A percentile compares a stretch with the other conserved stretches of the same genome.
Evolutionary conservation across 2,888 invertebrate species (phyloP).

Genomic region (Zaprionus lineosus): DNA sequence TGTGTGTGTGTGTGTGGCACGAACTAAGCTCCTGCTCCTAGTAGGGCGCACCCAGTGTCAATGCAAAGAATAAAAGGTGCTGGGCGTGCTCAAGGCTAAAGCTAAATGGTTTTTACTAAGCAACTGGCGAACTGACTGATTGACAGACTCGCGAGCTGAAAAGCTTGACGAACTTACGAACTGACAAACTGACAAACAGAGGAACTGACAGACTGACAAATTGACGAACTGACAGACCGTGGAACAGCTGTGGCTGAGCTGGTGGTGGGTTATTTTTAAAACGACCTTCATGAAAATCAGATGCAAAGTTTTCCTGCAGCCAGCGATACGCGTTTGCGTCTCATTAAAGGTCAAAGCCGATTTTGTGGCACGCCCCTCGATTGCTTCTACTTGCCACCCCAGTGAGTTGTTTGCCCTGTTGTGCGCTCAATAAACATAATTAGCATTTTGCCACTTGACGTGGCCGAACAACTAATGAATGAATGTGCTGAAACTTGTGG

Average conservation of each 20-base stretch:
- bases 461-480: conserved; percentile 66
- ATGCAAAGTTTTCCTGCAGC: conserved; percentile 66
- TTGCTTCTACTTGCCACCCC: not conserved
- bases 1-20: conserved; percentile 26
- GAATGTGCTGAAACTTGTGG: conserved; percentile 56
- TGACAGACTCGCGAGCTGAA: too few species aligned
- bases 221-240: conserved; percentile 32
- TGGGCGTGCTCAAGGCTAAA: conserved; percentile 70
- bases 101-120: conserved; percentile 40
- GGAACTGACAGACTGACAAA: conserved; percentile 53
- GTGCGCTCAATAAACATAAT: conserved; percentile 72
- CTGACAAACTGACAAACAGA: conserved; percentile 24
- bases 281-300: conserved; percentile 71
- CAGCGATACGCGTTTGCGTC: conserved; percentile 55
- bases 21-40: conserved; percentile 37
- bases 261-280: conserved; percentile 66
- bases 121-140: conserved; percentile 20
- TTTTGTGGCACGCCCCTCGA: conserved; percentile 41
- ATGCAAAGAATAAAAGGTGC: conserved; percentile 54
- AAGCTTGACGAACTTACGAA: conserved; percentile 14
- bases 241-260: conserved; percentile 27
- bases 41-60: conserved; percentile 66
- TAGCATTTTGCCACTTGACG: conserved; percentile 74
- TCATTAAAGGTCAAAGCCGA: conserved; percentile 74
- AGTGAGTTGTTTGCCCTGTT: conserved; percentile 47